Conservation (phyloP, 1,140 invertebrate species). For the Tetragnatha versicolor region DNA sequence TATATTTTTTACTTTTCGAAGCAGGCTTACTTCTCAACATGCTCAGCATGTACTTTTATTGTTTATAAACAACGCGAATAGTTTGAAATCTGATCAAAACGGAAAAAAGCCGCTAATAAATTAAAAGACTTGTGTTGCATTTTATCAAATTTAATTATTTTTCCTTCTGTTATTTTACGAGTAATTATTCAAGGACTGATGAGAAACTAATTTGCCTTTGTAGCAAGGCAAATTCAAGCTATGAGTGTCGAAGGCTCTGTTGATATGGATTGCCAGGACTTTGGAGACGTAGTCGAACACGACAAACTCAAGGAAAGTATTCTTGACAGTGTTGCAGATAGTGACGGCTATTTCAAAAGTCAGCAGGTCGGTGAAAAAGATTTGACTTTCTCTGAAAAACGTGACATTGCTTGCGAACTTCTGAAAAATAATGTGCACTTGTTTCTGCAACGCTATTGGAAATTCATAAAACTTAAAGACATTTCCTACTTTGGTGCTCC, state of each 20-base stretch:
- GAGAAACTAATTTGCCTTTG: neutral
- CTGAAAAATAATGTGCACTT: constrained; percentile 71
- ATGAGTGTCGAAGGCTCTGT: neutral
- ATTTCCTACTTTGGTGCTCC: constrained; percentile 71
- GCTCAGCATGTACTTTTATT: no score
- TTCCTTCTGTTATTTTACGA: neutral
- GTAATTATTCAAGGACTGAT: neutral
- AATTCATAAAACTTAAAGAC: constrained; percentile 73
- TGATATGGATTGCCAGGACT: neutral
- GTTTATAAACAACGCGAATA: no score
- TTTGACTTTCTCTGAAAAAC: constrained; percentile 74
- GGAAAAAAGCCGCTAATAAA: no score
- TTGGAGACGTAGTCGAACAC: neutral
- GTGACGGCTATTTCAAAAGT: constrained; percentile 72
- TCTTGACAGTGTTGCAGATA: constrained; percentile 60
- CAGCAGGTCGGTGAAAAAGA: constrained; percentile 81
- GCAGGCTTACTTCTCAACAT: no score
- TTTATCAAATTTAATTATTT: no score
- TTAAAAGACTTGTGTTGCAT: no score
- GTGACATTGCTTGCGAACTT: constrained; percentile 72
- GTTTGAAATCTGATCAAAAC: no score
- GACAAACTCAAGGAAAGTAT: constrained; percentile 58
- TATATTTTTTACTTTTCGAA: no score
- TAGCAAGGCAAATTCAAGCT: neutral
- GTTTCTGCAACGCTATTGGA: constrained; percentile 81